Conservation (phyloP, 2,113 vertebrate species). For the Rhinolophus ferrumequinum region DNA sequence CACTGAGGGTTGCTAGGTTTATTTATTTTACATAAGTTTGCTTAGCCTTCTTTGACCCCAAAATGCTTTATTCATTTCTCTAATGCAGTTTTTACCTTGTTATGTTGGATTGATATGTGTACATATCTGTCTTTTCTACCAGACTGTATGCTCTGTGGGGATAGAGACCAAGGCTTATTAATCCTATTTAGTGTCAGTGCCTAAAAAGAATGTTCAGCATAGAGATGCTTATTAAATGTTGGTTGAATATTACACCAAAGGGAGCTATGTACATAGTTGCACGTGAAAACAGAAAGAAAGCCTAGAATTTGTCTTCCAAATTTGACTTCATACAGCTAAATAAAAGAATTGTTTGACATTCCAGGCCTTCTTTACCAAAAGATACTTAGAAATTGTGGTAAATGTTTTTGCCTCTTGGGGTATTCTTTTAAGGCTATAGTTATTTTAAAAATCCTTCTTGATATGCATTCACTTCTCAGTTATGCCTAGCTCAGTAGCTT, state of each 20-base stretch:
- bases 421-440: neutral
- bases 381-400: neutral
- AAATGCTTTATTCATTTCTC: neutral
- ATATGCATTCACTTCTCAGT: neutral
- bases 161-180: neutral
- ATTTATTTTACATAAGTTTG: neutral
- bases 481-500: conserved; percentile 1
- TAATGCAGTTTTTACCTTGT: neutral
- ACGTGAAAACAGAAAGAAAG: neutral
- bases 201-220: neutral
- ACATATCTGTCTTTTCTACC: neutral
- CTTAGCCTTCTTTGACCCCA: neutral
- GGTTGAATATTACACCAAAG: neutral
- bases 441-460: neutral
- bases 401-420: neutral
- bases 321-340: conserved; percentile 7
- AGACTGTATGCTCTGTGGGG: neutral
- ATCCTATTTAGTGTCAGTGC: neutral
- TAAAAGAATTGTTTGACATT: neutral
- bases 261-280: neutral
- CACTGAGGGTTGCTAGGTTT: neutral
- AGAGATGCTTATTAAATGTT: neutral
- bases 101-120: neutral
- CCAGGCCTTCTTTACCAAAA: neutral
- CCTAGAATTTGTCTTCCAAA: neutral